These are phyloP conservation scores for Saguinus imperator DNA, from an alignment of 2,113 vertebrate species.

Conservation along the genomic window DNA sequence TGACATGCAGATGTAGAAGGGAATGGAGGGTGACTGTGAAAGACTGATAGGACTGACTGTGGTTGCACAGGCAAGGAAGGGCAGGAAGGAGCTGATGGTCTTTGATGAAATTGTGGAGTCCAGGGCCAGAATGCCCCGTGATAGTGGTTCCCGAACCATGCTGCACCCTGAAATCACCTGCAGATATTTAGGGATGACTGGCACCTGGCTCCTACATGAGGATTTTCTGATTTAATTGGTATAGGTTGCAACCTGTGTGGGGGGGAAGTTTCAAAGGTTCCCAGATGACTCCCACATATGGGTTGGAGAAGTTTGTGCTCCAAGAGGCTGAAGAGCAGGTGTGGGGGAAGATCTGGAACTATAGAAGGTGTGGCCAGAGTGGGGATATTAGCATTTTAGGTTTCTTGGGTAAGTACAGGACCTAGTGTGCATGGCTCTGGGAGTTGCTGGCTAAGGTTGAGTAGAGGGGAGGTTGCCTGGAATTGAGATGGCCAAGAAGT, in stretches of 20 bases:
- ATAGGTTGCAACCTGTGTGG: fast-evolving
- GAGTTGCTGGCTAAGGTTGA: background rate
- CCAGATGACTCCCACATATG: background rate
- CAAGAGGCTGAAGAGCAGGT: background rate
- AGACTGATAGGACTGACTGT: background rate
- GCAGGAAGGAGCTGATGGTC: background rate
- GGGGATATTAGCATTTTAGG: background rate
- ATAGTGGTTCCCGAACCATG: background rate
- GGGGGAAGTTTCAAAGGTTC: background rate
- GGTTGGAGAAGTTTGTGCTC: background rate
- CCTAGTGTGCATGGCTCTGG: background rate
- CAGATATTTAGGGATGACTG: background rate
- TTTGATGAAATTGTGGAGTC: background rate
- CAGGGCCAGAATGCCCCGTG: background rate
- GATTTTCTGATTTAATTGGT: background rate
- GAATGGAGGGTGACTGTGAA: background rate
- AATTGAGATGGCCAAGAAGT: too few relatives aligned
- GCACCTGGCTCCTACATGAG: background rate
- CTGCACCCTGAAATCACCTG: background rate
- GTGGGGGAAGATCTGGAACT: background rate
- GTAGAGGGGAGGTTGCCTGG: background rate
- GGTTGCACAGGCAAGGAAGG: background rate
- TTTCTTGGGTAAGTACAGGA: background rate
- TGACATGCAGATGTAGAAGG: background rate
- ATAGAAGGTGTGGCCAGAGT: background rate